A percentile compares a stretch with the other conserved stretches of the same genome.
Conservation (phyloP, 2,797 vertebrate genomes). For the Anguilla marmorata region DNA sequence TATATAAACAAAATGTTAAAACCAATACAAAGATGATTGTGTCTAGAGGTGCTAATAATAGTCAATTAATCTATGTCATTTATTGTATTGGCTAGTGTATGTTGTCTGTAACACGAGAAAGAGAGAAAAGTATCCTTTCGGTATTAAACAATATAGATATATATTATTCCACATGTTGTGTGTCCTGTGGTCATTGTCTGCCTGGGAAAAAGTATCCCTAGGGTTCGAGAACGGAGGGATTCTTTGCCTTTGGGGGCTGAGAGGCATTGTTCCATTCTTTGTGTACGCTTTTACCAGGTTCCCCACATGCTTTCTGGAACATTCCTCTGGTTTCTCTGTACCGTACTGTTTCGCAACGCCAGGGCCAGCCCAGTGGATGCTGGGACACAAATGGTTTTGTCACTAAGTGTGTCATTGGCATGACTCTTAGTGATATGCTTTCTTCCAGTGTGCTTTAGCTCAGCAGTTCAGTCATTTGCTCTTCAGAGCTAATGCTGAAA, state of each 20-base stretch:
- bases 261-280: background rate
- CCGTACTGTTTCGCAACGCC: background rate
- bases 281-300: background rate
- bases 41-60: slow-evolving; percentile 82
- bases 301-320: background rate
- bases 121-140: slow-evolving; percentile 70
- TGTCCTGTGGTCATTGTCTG: slow-evolving; percentile 52
- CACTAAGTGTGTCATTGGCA: background rate
- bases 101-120: slow-evolving; percentile 76
- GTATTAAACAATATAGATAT: slow-evolving; percentile 75
- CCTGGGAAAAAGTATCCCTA: background rate
- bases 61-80: slow-evolving; percentile 77
- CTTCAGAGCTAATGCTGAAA: background rate
- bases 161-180: slow-evolving; percentile 63
- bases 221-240: background rate
- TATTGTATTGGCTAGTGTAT: slow-evolving; percentile 77
- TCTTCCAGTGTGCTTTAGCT: background rate
- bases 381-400: background rate
- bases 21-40: slow-evolving; percentile 71
- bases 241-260: background rate
- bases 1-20: slow-evolving; percentile 70
- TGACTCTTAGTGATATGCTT: background rate
- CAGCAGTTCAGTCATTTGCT: background rate
- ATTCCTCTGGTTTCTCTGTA: background rate
- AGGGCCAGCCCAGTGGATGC: background rate